Evolutionary conservation across 2,797 vertebrate species (phyloP), one percentile per base, ranked within the genome.

Genomic region (Hyperoplus immaculatus): DNA sequence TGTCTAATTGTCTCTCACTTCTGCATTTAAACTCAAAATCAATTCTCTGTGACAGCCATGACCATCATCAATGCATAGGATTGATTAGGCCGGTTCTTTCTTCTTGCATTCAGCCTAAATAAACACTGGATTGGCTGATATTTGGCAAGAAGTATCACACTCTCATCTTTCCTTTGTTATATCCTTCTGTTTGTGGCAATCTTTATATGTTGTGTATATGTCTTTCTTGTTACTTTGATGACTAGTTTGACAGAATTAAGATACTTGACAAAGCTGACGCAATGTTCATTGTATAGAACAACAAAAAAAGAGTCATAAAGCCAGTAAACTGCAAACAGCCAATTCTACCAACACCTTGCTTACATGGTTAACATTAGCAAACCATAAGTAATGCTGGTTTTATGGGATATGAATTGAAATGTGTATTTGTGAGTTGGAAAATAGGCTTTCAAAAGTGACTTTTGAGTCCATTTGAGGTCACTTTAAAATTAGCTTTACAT

Each of bases 1-100:
- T 14, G 38, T 73, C 72, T 73, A 60, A 7, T 36, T 69, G 50
- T 42, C 78, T 64, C 38, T 82, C 74, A 41, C 61, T 72, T 51
- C 36, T 41, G 50, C 60, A 54, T 58, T 57, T 75, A 12, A 57
- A 29, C 63, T 55, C 46, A n/a, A 21, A 2, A 39, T 68, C 41
- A 15, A 50, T 78, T 71, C 72, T 51, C 76, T 38, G 55, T 42
- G 59, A 69, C 64, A 78, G 78, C 61, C 55, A 1, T 41, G 39
- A 55, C 74, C 72, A 67, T 69, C 67, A 79, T 59, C 49, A 58
- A 18, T 45, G 55, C 69, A 16, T 14, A 6, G 42, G 18, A 69
- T 54, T 61, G 46, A 80, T 46, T 50, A 63, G 21, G 13, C 21
- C 11, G 21, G 74, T 72, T 61, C 63, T 51, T 7, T 68, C 29